Conservation (phyloP, 1,140 invertebrate species). For the Heliothis subflexa region DNA sequence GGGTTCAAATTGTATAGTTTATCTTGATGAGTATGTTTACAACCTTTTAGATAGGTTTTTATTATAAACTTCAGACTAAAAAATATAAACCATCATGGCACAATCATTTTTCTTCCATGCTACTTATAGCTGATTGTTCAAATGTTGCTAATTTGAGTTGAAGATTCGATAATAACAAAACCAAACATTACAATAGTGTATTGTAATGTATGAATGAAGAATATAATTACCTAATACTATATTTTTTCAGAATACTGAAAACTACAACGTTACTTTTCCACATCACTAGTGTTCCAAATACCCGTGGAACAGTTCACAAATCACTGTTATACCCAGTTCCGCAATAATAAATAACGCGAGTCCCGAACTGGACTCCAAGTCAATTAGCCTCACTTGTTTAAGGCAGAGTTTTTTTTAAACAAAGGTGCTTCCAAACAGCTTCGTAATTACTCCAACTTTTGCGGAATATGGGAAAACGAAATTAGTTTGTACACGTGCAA, state of each 20-base stretch:
- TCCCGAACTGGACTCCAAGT: conserved; percentile 39
- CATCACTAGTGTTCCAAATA: not conserved
- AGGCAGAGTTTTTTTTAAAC: conserved; percentile 14
- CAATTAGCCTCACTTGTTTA: conserved; percentile 55
- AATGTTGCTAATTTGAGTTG: too few relatives aligned
- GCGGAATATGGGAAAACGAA: conserved; percentile 24
- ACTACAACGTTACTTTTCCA: not conserved
- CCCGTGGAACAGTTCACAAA: not conserved
- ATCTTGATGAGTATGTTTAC: too few relatives aligned
- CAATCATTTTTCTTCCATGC: too few relatives aligned
- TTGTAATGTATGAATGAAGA: too few relatives aligned
- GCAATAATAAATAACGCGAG: conserved; percentile 46
- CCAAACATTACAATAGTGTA: too few relatives aligned
- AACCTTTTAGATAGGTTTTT: too few relatives aligned
- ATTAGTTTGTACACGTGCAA: conserved; percentile 34
- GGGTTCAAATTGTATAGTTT: too few relatives aligned
- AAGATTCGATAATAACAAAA: too few relatives aligned
- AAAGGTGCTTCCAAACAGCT: conserved; percentile 8
- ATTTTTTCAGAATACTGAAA: not conserved
- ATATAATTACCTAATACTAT: not conserved
- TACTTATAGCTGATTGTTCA: too few relatives aligned
- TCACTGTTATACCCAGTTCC: not conserved
- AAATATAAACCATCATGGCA: too few relatives aligned
- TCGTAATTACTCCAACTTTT: conserved; percentile 43
- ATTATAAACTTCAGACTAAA: too few relatives aligned